These are phyloP conservation scores for Ornithorhynchus anatinus DNA, from an alignment of 2,113 vertebrate genomes.

Conservation along the genomic window DNA sequence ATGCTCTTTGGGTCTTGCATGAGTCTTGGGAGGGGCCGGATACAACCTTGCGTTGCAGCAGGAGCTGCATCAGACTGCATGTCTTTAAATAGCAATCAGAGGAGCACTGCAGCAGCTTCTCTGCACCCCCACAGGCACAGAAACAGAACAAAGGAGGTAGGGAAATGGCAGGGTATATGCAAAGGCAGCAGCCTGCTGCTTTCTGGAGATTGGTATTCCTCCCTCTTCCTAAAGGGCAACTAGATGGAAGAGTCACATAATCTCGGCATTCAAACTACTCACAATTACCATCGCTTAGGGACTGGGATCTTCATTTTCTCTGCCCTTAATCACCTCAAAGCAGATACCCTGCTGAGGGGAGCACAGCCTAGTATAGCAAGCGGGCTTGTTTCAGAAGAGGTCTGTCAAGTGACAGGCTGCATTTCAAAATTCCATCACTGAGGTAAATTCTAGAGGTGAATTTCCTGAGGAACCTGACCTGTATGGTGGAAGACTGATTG, in stretches of 20 bases:
- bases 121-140: conserved; percentile 33
- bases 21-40: neutral
- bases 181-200: conserved; percentile 7
- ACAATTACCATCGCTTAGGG: neutral
- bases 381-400: too few relatives aligned
- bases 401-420: too few relatives aligned
- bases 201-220: neutral
- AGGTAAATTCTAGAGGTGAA: too few relatives aligned
- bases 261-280: neutral
- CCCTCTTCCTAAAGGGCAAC: neutral
- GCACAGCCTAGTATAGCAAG: too few relatives aligned
- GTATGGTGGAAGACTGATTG: too few relatives aligned
- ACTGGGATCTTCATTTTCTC: neutral
- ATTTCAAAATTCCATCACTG: too few relatives aligned
- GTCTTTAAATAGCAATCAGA: conserved; percentile 54
- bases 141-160: conserved; percentile 52
- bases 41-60: neutral
- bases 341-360: neutral
- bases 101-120: conserved; percentile 36
- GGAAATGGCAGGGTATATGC: conserved; percentile 24
- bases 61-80: conserved; percentile 6
- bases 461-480: too few relatives aligned
- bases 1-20: neutral
- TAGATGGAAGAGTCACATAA: too few relatives aligned
- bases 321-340: neutral